These are phyloP conservation scores for Acleris sparsana DNA, from an alignment of 2,888 invertebrate species.

Conservation along the genomic window DNA sequence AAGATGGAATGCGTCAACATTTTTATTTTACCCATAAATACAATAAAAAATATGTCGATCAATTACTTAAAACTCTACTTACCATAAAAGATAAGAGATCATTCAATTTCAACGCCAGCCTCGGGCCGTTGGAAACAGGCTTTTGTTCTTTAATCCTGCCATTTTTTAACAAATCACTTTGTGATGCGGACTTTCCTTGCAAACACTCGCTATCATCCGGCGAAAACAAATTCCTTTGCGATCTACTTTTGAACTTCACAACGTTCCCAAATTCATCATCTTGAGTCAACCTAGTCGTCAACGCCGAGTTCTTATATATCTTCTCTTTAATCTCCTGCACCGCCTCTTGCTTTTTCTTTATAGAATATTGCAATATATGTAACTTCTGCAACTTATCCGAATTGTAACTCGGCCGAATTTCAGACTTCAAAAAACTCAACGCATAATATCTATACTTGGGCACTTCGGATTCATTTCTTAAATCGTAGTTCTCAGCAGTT, in stretches of 20 bases:
- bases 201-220: constrained; percentile 56
- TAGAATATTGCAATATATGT: constrained; percentile 88
- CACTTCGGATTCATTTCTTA: constrained; percentile 66
- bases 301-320: constrained; percentile 74
- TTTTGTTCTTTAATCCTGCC: constrained; percentile 66
- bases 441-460: constrained; percentile 75
- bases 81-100: constrained; percentile 80
- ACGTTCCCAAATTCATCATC: constrained; percentile 55
- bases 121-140: constrained; percentile 66
- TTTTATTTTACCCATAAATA: background rate
- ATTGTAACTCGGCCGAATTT: constrained; percentile 89
- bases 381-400: constrained; percentile 87
- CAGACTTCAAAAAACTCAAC: constrained; percentile 81
- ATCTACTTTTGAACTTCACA: constrained; percentile 59
- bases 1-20: background rate
- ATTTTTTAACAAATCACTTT: constrained; percentile 62
- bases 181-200: constrained; percentile 57
- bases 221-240: constrained; percentile 68
- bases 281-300: constrained; percentile 54
- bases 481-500: constrained; percentile 75
- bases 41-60: background rate
- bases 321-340: constrained; percentile 80
- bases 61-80: constrained; percentile 36
- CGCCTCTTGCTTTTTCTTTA: constrained; percentile 87
- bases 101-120: constrained; percentile 72